A percentile compares a stretch with the other conserved stretches of the same genome.
These are phyloP conservation scores for Cladorhizidae sp. DNA, from an alignment of 37 sponge, comb jelly and placozoan genomes.

Conservation along the genomic window DNA sequence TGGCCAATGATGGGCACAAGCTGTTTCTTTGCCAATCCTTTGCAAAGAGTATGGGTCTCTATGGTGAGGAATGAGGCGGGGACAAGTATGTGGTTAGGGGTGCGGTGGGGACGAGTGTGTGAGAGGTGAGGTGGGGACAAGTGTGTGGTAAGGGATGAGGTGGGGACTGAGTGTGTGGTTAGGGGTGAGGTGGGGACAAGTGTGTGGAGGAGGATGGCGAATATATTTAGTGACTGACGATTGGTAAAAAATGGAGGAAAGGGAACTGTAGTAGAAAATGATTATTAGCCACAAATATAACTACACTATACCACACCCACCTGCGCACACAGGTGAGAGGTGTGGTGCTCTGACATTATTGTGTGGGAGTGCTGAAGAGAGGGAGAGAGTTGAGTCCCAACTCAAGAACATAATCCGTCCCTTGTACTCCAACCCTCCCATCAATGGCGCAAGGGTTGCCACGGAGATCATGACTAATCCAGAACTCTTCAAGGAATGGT, in stretches of 20 bases:
- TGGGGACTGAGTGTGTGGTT: too few species aligned
- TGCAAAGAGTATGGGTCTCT: slow-evolving; percentile 98
- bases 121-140: too few species aligned
- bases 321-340: slow-evolving; percentile 70
- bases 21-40: slow-evolving; percentile 91
- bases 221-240: too few species aligned
- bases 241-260: neutral
- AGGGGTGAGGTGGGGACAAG: too few species aligned
- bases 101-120: too few species aligned
- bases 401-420: slow-evolving; percentile 92
- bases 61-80: slow-evolving; percentile 64
- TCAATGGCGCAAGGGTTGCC: slow-evolving; percentile 87
- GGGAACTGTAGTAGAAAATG: neutral
- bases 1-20: slow-evolving; percentile 82
- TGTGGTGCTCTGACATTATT: slow-evolving; percentile 80
- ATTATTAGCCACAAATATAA: neutral
- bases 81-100: too few species aligned
- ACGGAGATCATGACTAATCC: slow-evolving; percentile 77
- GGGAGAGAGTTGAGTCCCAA: slow-evolving; percentile 89
- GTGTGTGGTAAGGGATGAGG: too few species aligned
- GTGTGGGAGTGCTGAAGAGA: slow-evolving; percentile 54
- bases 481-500: slow-evolving; percentile 85
- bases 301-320: neutral
- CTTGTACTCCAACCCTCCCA: slow-evolving; percentile 96
- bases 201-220: too few species aligned